phyloP scores from a whole-genome alignment of 1,140 invertebrate species.

The Eriocheir sinensis region DNA sequence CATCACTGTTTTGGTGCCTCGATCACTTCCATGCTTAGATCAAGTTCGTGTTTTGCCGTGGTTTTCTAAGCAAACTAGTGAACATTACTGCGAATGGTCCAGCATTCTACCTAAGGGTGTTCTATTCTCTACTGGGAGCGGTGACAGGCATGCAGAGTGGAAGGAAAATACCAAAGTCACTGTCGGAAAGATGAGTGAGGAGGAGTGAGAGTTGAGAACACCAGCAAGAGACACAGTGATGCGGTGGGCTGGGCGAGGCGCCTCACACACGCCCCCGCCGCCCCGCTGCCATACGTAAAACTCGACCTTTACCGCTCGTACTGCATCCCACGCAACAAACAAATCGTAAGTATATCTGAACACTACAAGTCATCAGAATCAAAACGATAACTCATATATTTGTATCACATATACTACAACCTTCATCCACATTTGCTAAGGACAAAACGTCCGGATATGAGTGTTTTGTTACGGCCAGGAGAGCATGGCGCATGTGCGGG shows the following conservation, averaged over 20 bases:
- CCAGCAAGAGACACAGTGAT: conserved; percentile 69
- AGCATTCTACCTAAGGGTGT: conserved; percentile 60
- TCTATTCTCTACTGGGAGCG: conserved; percentile 61
- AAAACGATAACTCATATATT: neutral
- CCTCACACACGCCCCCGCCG: neutral
- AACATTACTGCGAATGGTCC: conserved; percentile 23
- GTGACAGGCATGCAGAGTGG: conserved; percentile 70
- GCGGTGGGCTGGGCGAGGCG: neutral
- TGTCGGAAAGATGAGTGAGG: conserved; percentile 70
- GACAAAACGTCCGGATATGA: neutral
- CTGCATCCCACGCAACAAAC: neutral
- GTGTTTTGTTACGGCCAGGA: neutral
- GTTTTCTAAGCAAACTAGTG: neutral
- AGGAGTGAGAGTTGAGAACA: conserved; percentile 69
- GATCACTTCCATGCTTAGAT: no score
- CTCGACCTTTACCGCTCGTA: neutral
- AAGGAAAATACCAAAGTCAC: conserved; percentile 74
- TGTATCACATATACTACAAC: neutral
- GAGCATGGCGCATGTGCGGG: conserved; percentile 44
- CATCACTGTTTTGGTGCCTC: no score
- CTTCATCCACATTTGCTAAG: neutral
- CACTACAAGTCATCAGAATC: neutral
- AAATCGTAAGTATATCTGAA: neutral
- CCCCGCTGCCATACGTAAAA: conserved; percentile 40
- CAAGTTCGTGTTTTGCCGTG: no score